phyloP scores from a whole-genome alignment of 2,113 vertebrate species.

The Pelodiscus sinensis region DNA sequence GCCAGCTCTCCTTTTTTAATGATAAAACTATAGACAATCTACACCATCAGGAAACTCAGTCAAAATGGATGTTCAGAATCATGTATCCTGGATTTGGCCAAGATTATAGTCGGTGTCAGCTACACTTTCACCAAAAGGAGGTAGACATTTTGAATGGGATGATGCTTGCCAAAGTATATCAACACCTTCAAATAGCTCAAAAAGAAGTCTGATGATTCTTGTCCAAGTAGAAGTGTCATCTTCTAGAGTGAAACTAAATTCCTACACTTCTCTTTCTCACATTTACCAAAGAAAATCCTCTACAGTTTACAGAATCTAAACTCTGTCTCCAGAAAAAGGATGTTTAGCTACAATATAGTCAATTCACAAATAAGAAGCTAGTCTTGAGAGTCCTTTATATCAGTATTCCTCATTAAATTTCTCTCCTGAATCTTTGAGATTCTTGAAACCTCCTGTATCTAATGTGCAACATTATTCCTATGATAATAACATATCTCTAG shows the following conservation, averaged over 20 bases:
- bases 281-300: neutral
- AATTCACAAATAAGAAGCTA: rapidly evolving
- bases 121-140: neutral
- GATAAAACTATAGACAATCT: neutral
- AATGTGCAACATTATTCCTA: neutral
- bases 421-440: rapidly evolving
- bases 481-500: neutral
- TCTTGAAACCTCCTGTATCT: neutral
- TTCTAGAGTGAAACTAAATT: neutral
- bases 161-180: neutral
- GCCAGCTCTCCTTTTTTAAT: rapidly evolving
- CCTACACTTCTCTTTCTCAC: neutral
- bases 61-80: neutral
- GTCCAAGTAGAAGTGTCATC: neutral
- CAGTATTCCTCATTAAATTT: rapidly evolving
- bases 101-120: neutral
- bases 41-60: neutral
- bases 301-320: neutral
- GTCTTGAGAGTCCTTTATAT: rapidly evolving
- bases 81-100: neutral
- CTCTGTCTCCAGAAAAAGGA: neutral
- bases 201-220: neutral
- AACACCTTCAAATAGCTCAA: neutral
- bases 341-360: neutral
- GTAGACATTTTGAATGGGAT: neutral